Evolutionary conservation across 1,140 invertebrate genomes (phyloP), one percentile per base, ranked within the genome.

Genomic region (Microplitis mediator): DNA sequence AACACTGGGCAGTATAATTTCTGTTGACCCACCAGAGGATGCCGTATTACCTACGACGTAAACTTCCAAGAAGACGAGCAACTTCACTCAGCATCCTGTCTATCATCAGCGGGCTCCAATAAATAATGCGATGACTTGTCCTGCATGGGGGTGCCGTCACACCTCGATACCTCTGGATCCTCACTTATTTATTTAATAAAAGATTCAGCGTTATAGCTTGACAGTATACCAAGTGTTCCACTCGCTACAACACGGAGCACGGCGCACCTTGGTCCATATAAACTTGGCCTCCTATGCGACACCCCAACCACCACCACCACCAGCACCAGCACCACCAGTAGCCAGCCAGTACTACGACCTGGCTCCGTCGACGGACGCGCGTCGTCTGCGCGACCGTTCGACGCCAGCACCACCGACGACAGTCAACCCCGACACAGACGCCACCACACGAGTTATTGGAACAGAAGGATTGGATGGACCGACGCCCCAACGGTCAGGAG

Each of bases 381-480:
- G 70, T 72, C 70, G 70, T 72, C 61, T 71, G 70, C 64, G 70
- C 63, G 63, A 66, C 63, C 51, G 31, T 58, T 66, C 54, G 63
- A 66, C 64, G 64, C 64, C 63, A 72, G 70, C 70, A 56, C 70
- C 70, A 65, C 62, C 52, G 35, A 32, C 52, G 31, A 23, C 23
- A 23, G 70, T 34, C 54, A 16, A 36, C 35, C 39, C 51, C 5
- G 13, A 32, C n/a, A 13, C 4, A 4, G n/a, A 50, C 36, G 6
- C 39, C 39, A n/a, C 61, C 69, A 54, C 50, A 4, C 4, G 14
- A 5, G 34, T 1, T 35, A 56, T 6, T 14, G 35, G 8, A 56
- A 16, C 36, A 31, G 14, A 23, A 23, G 2, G 23, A 4, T 9
- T n/a, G 6, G 34, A 56, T 56, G 32, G 14, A 58, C 52, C 31